Evolutionary conservation across 2,797 vertebrate species (phyloP), one percentile per base, ranked within the genome.

Genomic region (Molothrus aeneus): DNA sequence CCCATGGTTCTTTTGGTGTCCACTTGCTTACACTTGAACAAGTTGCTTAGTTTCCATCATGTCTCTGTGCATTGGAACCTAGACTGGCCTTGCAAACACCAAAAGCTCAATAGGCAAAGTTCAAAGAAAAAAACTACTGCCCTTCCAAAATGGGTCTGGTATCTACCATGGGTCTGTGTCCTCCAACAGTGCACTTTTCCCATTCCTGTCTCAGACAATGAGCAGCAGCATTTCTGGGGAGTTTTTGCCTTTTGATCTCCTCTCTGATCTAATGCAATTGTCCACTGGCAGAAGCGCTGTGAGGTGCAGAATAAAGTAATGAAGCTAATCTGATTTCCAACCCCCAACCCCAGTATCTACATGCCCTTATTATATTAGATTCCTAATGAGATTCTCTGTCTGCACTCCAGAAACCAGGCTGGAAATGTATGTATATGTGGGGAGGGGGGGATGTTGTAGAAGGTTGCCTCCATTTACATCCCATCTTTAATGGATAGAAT

Each of bases 321-420:
- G 98, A 98, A 98, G 98, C 97, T 99, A 99, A 99, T 99, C 98
- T 98, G 98, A 98, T 99, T 98, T 99, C 97, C 97, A 97, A 97
- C 98, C 98, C 98, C 98, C 98, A 98, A 98, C 98, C 98, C 98
- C 98, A 97, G 98, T 98, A 99, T 99, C 98, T 98, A 98, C 98
- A 99, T 98, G 98, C 98, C 98, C 98, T 99, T 99, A 99, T 99
- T 99, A 98, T 99, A 98, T 99, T 99, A 99, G 98, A 98, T 99
- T 98, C 98, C 98, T 99, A 99, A 99, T 99, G 98, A 99, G 98
- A 99, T 99, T 99, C 97, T 96, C 95, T 63, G 89, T 95, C 98
- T 98, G 98, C 97, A 98, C 98, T 98, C 98, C 95, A 97, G 98
- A 98, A 98, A 98, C 98, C 98, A 96, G 97, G 98, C 97, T 95